Evolutionary conservation across 2,797 vertebrate genomes (phyloP), one percentile per base, ranked within the genome.

Genomic region (Hybognathus amarus): DNA sequence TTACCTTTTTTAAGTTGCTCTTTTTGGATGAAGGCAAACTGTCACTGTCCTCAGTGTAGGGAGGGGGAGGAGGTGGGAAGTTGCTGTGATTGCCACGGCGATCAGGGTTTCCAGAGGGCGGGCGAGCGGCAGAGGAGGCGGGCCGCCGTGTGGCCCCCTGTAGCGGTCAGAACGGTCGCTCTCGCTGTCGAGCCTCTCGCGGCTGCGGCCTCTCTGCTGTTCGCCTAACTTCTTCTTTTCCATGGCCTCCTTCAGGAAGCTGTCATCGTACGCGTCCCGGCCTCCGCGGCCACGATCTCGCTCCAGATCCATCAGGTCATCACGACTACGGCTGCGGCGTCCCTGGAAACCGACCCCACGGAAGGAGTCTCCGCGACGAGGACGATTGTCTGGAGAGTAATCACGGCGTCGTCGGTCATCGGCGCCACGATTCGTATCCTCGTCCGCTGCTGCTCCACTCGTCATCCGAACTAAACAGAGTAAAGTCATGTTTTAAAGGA

Each of bases 1-100:
- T 93, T 63, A 96, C 97, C 94, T 96, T 96, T 83, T 94, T 94
- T 0, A 97, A 93, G 87, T 94, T 96, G 87, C 93, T 95, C 89
- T 91, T 96, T 86, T 95, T 96, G 15, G 95, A 90, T 0, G 96
- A 97, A 0, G 95, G 90, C 73, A 96, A 79, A 0, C 96, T 97
- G 83, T 96, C 96, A 0, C 94, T 91, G 12, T 97, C 96, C 0
- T 95, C 94, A 52, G 90, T 90, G 3, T 94, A 94, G 0, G 92
- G 86, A 0, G 90, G 94, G 0, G 50, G 91, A 42, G 89, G 92
- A 1, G 90, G 87, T 0, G 77, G 90, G 79, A 88, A 91, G 52
- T 92, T 80, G 12, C 89, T 30, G 12, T 84, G 54, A 54, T 86
- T 80, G 10, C 59, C 79, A 0, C 79, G 95, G 82, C 80, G 95